These are phyloP conservation scores for Globodera rostochiensis DNA, from an alignment of 1,140 invertebrate genomes.

Conservation along the genomic window DNA sequence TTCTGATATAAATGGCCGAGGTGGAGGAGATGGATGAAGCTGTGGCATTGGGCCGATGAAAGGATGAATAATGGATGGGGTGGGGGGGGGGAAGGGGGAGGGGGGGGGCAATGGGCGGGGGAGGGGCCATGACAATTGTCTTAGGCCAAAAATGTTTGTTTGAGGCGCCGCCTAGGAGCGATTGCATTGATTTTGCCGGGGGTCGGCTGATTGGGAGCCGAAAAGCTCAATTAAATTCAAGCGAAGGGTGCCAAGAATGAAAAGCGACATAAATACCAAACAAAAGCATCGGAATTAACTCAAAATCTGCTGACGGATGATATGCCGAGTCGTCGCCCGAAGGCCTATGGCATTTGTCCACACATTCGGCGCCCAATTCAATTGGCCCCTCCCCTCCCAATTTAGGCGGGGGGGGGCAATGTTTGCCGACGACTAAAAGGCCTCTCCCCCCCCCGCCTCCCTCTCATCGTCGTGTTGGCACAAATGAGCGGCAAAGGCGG, in stretches of 20 bases:
- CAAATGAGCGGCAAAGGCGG: background rate
- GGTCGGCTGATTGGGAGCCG: too few relatives aligned
- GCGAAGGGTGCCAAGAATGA: too few relatives aligned
- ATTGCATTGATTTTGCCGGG: background rate
- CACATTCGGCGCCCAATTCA: background rate
- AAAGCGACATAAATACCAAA: background rate
- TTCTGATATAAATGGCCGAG: background rate
- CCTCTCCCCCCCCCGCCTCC: too few relatives aligned
- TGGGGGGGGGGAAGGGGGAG: too few relatives aligned
- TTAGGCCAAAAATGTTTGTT: background rate
- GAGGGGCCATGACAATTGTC: background rate
- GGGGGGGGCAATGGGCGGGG: background rate
- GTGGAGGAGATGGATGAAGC: background rate
- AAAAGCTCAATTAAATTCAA: too few relatives aligned
- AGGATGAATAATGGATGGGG: background rate
- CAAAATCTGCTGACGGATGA: background rate
- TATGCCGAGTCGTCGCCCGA: background rate
- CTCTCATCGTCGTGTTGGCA: background rate
- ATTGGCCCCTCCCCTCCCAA: background rate
- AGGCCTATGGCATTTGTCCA: background rate
- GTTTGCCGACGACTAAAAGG: background rate
- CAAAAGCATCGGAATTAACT: background rate
- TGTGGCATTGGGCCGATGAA: background rate
- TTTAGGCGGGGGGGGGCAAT: background rate
- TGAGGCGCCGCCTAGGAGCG: background rate